Evolutionary conservation across 30 jellyfish, hydroid and myxozoan species (phyloP).

Genomic region (Aurelia aurita complex sp. Pacific): DNA sequence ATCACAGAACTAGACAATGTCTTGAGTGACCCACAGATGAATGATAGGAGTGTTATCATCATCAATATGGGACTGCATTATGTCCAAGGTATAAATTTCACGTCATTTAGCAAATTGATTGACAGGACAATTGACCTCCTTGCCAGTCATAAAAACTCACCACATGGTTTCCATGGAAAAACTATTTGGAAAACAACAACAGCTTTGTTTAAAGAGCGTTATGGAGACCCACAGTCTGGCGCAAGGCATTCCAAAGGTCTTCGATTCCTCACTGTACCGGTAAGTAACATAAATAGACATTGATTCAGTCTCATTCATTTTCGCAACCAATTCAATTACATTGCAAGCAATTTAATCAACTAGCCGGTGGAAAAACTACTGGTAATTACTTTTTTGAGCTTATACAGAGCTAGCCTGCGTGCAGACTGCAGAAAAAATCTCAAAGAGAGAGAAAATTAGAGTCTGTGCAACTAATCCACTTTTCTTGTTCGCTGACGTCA

Average conservation of each 20-base stretch:
- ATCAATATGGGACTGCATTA: constrained; percentile 93
- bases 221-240: constrained; percentile 87
- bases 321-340: too few relatives aligned
- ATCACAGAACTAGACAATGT: constrained; percentile 75
- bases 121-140: constrained; percentile 66
- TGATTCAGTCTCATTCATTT: too few relatives aligned
- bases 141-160: constrained; percentile 63
- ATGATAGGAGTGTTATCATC: constrained; percentile 76
- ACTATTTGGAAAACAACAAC: constrained; percentile 98
- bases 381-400: too few relatives aligned
- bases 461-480: too few relatives aligned
- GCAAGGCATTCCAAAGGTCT: constrained; percentile 91
- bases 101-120: constrained; percentile 47
- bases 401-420: too few relatives aligned
- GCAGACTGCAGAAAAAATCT: too few relatives aligned
- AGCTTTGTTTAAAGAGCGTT: constrained; percentile 87
- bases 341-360: too few relatives aligned
- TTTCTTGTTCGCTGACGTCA: too few relatives aligned
- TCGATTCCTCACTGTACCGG: constrained; percentile 95
- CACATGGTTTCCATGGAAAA: constrained; percentile 78
- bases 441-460: too few relatives aligned
- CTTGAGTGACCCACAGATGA: constrained; percentile 62
- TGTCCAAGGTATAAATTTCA: constrained; percentile 73
- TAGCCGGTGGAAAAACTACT: too few relatives aligned
- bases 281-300: constrained; percentile 9